Conservation (phyloP, 2,113 vertebrate genomes). For the Catharus minimus region DNA sequence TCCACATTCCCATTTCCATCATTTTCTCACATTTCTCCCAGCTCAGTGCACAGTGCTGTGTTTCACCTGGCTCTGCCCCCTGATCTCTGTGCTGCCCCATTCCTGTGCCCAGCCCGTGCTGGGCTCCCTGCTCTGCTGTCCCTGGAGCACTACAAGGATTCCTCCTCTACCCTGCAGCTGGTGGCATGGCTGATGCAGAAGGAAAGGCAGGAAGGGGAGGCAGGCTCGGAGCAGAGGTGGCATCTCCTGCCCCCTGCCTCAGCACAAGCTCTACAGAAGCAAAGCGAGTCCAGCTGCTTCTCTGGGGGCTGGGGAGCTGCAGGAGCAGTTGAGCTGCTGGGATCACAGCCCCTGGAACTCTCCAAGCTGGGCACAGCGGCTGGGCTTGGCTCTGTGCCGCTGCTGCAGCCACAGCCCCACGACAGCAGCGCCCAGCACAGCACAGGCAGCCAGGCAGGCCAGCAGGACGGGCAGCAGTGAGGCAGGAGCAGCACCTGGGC, state of each 20-base stretch:
- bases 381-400: neutral
- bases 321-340: neutral
- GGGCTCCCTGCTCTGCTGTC: neutral
- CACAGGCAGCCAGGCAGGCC: neutral
- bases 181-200: neutral
- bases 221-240: neutral
- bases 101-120: neutral
- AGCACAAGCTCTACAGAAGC: conserved; percentile 2
- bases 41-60: neutral
- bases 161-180: neutral
- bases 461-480: conserved; percentile 7
- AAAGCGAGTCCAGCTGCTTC: neutral
- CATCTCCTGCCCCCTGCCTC: neutral
- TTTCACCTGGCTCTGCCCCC: neutral
- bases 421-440: neutral
- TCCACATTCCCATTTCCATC: neutral
- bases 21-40: neutral
- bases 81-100: neutral
- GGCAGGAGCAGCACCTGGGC: conserved; percentile 19
- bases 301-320: neutral
- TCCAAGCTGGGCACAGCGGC: rapidly evolving
- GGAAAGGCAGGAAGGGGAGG: neutral
- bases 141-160: neutral
- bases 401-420: conserved; percentile 38
- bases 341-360: neutral